phyloP scores from a whole-genome alignment of 2,113 vertebrate genomes.

The Osmerus eperlanus region DNA sequence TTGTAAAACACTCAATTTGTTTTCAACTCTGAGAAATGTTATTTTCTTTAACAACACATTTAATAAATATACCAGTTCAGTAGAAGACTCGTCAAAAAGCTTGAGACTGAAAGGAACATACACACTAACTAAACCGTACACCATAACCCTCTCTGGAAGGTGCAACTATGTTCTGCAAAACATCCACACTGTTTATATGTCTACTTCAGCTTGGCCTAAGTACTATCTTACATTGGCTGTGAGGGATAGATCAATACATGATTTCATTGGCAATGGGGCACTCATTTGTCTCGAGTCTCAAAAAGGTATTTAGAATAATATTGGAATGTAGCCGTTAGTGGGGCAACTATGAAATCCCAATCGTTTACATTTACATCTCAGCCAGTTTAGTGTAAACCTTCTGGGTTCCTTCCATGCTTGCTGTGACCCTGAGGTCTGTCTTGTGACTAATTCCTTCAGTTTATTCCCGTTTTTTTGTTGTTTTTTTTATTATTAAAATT shows the following conservation, averaged over 20 bases:
- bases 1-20: neutral
- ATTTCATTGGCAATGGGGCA: conserved; percentile 10
- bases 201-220: conserved; percentile 34
- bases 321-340: conserved; percentile 42
- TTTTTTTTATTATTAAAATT: conserved; percentile 60
- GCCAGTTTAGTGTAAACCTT: neutral
- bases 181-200: conserved; percentile 27
- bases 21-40: neutral
- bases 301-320: conserved; percentile 31
- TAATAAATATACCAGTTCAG: no score
- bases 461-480: conserved; percentile 60
- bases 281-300: conserved; percentile 42
- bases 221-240: neutral
- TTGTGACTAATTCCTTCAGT: conserved; percentile 68
- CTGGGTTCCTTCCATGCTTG: conserved; percentile 31
- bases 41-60: no score
- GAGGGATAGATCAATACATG: conserved; percentile 10
- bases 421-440: conserved; percentile 45
- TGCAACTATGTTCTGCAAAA: conserved; percentile 27
- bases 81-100: neutral
- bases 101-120: neutral
- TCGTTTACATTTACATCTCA: conserved; percentile 54
- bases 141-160: conserved; percentile 20
- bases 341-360: conserved; percentile 33
- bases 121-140: neutral